Evolutionary conservation across 2,797 vertebrate species (phyloP), one percentile per base, ranked within the genome.

Genomic region (Poecilia gillii): DNA sequence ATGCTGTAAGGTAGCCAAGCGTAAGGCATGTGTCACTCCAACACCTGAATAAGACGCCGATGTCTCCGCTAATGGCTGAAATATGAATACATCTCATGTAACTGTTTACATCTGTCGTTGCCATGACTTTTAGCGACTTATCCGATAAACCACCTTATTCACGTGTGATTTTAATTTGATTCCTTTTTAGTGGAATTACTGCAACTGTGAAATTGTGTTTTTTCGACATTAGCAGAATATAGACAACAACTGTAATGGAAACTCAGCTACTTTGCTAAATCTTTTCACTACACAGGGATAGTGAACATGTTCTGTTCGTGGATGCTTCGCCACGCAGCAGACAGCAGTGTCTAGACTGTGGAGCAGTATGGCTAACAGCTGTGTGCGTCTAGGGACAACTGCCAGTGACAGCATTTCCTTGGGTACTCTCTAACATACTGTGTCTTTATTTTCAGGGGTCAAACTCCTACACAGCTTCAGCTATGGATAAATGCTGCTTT

Each of bases 401-500:
- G 89, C 79, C 90, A 80, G 87, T 91, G 91, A 89, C 89, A 87
- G 81, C 88, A 93, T 93, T 92, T 93, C 91, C 91, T 85, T 85
- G 91, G 90, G 90, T 90, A 90, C 90, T 91, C 83, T 83, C 87
- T 89, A 91, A 87, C 92, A 94, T 90, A 92, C 91, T 93, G 89
- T 85, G 92, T 93, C 94, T 94, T 92, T 93, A 89, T 94, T 95
- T 95, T 93, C 93, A 95, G 92, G 49, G 90, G 92, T 93, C 89
- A 87, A 86, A 88, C 90, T 85, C 84, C 84, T 81, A 84, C 82
- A 89, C 91, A 79, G 90, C 70, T 81, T 88, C 90, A 87, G 84
- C 87, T 82, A 75, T 82, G 92, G 89, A 95, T 95, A 94, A 96
- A 95, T 92, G 93, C 94, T 83, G 93, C 95, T 95, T 95, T 95